These are phyloP conservation scores for Ctenicera cuprea DNA, from an alignment of 2,888 invertebrate species.

Conservation along the genomic window DNA sequence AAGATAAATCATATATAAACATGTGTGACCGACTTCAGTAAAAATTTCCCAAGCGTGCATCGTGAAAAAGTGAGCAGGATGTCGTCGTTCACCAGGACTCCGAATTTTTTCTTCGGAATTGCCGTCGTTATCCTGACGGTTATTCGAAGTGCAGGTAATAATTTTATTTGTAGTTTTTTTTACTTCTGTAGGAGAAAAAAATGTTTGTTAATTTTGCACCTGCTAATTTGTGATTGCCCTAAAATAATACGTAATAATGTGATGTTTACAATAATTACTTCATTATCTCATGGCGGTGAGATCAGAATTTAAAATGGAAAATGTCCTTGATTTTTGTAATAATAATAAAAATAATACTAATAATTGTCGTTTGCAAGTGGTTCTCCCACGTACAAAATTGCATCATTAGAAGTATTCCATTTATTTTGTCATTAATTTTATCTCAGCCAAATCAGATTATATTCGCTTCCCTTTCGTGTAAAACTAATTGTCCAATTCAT, in stretches of 20 bases:
- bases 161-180: slow-evolving; percentile 12
- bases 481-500: slow-evolving; percentile 33
- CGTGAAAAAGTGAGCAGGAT: slow-evolving; percentile 9
- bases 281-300: slow-evolving; percentile 16
- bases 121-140: slow-evolving; percentile 32
- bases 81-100: slow-evolving; percentile 4
- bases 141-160: slow-evolving; percentile 37
- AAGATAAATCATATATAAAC: slow-evolving; percentile 30
- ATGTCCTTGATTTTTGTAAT: slow-evolving; percentile 38
- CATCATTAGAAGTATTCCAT: slow-evolving; percentile 21
- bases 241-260: background rate
- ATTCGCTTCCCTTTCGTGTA: slow-evolving; percentile 21
- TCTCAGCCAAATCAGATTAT: slow-evolving; percentile 17
- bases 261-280: slow-evolving; percentile 11
- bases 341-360: slow-evolving; percentile 34
- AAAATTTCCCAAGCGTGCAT: slow-evolving; percentile 1
- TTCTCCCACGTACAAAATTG: slow-evolving; percentile 34
- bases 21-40: slow-evolving; percentile 30
- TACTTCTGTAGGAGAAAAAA: too few relatives aligned
- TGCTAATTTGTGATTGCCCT: background rate
- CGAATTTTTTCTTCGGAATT: slow-evolving; percentile 2
- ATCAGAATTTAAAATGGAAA: slow-evolving; percentile 28
- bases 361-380: slow-evolving; percentile 15
- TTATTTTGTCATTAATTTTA: slow-evolving; percentile 27
- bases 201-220: too few relatives aligned